Conservation (phyloP, 2,888 invertebrate genomes). For the Cephus pygmeus region DNA sequence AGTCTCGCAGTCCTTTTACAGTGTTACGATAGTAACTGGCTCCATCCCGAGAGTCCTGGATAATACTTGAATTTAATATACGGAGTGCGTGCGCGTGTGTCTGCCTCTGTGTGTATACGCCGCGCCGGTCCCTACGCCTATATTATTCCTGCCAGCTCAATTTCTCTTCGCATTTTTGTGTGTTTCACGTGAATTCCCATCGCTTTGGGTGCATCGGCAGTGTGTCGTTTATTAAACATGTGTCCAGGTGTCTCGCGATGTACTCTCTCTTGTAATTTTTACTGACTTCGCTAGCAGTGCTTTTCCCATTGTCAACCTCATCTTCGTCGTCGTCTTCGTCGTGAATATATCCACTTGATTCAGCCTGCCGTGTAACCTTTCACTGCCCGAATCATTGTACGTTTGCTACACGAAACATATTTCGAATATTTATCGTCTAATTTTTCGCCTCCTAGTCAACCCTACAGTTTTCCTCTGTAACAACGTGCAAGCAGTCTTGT, state of each 20-base stretch:
- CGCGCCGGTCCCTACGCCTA: constrained; percentile 8
- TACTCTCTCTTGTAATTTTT: background rate
- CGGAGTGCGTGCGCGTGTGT: constrained; percentile 12
- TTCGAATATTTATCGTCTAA: background rate
- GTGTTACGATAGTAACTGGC: background rate
- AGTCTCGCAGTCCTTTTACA: background rate
- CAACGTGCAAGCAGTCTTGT: background rate
- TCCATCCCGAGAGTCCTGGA: background rate
- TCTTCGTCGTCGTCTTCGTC: background rate
- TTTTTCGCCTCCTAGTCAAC: background rate
- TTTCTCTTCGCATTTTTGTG: background rate
- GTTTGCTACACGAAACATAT: background rate
- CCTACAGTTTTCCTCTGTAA: background rate
- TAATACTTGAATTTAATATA: background rate
- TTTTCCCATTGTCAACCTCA: constrained; percentile 12
- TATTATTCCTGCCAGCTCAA: constrained; percentile 5
- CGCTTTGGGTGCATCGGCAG: background rate
- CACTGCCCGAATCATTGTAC: constrained; percentile 26
- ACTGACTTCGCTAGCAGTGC: background rate
- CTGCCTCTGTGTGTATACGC: constrained; percentile 11
- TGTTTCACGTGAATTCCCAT: background rate
- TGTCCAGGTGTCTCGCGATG: background rate
- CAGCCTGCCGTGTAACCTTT: constrained; percentile 19
- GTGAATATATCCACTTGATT: background rate
- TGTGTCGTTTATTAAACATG: background rate